phyloP scores from a whole-genome alignment of 1,140 invertebrate species.

The Rhizoglyphus robini region DNA sequence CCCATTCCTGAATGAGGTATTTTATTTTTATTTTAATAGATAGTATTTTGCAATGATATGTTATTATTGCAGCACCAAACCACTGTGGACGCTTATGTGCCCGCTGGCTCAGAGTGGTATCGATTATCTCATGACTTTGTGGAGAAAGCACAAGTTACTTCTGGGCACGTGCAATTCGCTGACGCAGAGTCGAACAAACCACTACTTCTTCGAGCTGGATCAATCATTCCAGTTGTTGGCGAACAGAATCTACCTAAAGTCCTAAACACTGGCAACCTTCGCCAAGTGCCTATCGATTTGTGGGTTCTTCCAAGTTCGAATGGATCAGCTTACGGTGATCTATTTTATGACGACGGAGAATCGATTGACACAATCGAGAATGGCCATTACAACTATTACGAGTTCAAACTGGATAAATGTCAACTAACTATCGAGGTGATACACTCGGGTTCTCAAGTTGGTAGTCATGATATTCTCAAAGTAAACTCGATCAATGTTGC shows the following conservation, averaged over 20 bases:
- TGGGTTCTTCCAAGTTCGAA: conserved; percentile 42
- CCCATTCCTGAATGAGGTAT: no score
- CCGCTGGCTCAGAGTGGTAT: not conserved
- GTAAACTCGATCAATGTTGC: no score
- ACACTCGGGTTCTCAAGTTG: no score
- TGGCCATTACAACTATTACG: conserved; percentile 12
- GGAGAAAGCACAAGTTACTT: not conserved
- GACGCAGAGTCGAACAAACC: not conserved
- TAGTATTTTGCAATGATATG: conserved; percentile 31
- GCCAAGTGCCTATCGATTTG: conserved; percentile 39
- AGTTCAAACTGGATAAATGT: no score
- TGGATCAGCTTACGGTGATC: conserved; percentile 42
- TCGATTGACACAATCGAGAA: conserved; percentile 24
- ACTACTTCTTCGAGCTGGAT: not conserved
- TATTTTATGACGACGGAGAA: conserved; percentile 64
- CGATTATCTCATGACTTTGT: not conserved
- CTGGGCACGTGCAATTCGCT: not conserved
- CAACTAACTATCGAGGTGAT: no score
- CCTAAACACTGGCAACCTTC: not conserved
- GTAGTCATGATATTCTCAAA: no score
- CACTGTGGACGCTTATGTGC: not conserved
- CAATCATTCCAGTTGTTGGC: not conserved
- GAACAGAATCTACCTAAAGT: not conserved
- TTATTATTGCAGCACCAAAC: not conserved
- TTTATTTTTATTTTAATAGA: no score